Evolutionary conservation across 1,140 invertebrate genomes (phyloP).

Genomic region (Drosophila arizonae): DNA sequence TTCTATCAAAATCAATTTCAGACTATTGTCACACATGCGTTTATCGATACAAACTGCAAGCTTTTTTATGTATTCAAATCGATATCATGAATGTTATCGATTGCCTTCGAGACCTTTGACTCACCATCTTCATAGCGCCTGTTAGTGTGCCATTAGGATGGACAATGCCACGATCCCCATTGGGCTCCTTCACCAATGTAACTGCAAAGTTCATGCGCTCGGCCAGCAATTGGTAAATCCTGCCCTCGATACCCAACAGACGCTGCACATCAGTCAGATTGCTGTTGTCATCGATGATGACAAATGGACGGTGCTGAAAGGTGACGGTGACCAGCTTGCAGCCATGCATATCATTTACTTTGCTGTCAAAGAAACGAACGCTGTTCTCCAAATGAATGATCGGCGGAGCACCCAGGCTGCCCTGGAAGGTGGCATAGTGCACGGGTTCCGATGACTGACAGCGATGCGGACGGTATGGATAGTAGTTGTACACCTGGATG

Average conservation of each 20-base stretch:
- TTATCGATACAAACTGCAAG: no score
- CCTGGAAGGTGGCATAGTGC: slow-evolving; percentile 55
- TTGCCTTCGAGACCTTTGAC: background rate
- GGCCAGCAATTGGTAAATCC: slow-evolving; percentile 50
- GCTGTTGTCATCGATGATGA: slow-evolving; percentile 27
- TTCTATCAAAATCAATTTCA: background rate
- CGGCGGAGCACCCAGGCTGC: slow-evolving; percentile 1
- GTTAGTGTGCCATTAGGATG: slow-evolving; percentile 64
- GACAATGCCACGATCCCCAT: slow-evolving; percentile 53
- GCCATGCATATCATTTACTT: slow-evolving; percentile 58
- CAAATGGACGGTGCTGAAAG: slow-evolving; percentile 55
- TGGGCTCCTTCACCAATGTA: slow-evolving; percentile 28
- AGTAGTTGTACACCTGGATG: slow-evolving; percentile 69
- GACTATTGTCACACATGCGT: no score
- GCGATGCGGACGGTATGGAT: slow-evolving; percentile 55
- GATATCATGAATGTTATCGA: no score
- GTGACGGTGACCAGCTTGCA: slow-evolving; percentile 49
- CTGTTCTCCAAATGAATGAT: slow-evolving; percentile 8
- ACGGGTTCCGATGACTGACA: slow-evolving; percentile 65
- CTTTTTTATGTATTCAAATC: no score
- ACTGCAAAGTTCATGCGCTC: slow-evolving; percentile 70
- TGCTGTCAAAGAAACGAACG: slow-evolving; percentile 49
- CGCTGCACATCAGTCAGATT: background rate
- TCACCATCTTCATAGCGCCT: slow-evolving; percentile 66
- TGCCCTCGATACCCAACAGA: slow-evolving; percentile 64